Evolutionary conservation across 2,113 vertebrate species (phyloP).

Genomic region (Ptyas mucosa): DNA sequence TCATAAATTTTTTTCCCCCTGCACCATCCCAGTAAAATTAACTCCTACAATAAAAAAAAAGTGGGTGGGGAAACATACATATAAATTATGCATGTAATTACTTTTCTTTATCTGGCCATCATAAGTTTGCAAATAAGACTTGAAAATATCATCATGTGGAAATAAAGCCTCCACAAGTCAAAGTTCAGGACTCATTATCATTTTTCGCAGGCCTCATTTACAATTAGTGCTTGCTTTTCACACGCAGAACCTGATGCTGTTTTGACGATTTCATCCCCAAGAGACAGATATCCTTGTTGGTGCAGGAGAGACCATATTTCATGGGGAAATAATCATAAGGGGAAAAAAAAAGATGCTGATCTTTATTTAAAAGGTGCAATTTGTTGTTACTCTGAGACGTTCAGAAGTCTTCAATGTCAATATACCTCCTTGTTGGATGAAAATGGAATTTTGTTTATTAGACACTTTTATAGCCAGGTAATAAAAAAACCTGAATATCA

Average conservation of each 20-base stretch:
- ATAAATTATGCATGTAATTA: conserved; percentile 18
- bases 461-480: conserved; percentile 12
- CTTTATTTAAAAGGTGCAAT: conserved; percentile 21
- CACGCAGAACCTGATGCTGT: not conserved
- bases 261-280: not conserved
- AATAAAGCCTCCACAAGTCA: conserved; percentile 6
- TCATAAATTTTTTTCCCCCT: not conserved
- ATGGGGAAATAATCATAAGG: not conserved
- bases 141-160: conserved; percentile 26
- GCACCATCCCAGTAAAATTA: not conserved
- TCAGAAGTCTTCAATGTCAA: not conserved
- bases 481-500: conserved; percentile 27
- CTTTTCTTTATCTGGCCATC: conserved; percentile 27
- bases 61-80: not conserved
- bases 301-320: not conserved
- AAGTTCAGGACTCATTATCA: conserved; percentile 10
- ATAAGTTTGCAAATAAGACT: conserved; percentile 28
- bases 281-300: conserved; percentile 9
- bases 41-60: conserved; percentile 1
- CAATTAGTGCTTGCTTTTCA: conserved; percentile 14
- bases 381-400: conserved; percentile 5
- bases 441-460: conserved; percentile 24
- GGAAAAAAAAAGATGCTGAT: not conserved
- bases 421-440: conserved; percentile 20
- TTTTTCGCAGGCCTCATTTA: conserved; percentile 32